Conservation (phyloP, 2,113 vertebrate species). For the Sceloporus undulatus region DNA sequence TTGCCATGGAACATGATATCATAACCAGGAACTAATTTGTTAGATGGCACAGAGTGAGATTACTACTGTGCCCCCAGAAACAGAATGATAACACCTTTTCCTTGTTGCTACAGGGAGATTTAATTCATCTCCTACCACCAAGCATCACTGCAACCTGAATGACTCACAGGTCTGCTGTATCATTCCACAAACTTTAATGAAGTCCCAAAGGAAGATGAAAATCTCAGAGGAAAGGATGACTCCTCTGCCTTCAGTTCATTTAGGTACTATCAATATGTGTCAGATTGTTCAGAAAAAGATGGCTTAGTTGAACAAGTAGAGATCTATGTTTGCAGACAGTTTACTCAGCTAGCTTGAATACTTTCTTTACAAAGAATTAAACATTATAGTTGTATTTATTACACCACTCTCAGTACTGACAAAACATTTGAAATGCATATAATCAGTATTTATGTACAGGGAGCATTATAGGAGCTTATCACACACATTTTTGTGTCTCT, state of each 20-base stretch:
- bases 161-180: constrained; percentile 17
- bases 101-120: constrained; percentile 1
- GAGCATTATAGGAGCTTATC: background rate
- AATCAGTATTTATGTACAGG: background rate
- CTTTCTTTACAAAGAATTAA: constrained; percentile 21
- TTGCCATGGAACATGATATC: constrained; percentile 9
- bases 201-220: constrained; percentile 60
- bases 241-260: constrained; percentile 29
- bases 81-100: background rate
- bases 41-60: constrained; percentile 15
- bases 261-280: background rate
- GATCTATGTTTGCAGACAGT: constrained; percentile 10
- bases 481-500: no score
- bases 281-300: constrained; percentile 17
- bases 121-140: constrained; percentile 21
- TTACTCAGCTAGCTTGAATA: background rate
- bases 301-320: constrained; percentile 19
- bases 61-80: background rate
- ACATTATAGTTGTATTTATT: constrained; percentile 1
- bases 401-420: background rate
- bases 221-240: background rate
- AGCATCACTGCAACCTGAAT: constrained; percentile 7
- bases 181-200: constrained; percentile 44
- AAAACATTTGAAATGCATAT: constrained; percentile 26
- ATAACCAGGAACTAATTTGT: constrained; percentile 24